Conservation (phyloP, 2,113 vertebrate species). For the Dryoscopus gambensis region DNA sequence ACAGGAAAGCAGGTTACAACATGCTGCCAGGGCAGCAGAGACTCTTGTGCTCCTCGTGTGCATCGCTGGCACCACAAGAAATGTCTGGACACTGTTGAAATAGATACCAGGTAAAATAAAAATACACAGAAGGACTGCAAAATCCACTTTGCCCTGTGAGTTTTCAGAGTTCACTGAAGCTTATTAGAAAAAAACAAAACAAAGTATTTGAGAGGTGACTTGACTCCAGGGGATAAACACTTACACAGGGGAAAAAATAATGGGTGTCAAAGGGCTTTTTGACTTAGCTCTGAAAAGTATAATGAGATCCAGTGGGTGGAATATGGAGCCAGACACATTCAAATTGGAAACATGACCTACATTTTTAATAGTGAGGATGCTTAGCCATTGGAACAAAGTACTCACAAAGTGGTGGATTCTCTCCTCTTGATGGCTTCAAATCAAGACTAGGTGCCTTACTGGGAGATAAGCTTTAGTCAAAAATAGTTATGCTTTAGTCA, state of each 20-base stretch:
- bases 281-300: background rate
- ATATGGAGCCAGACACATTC: conserved; percentile 32
- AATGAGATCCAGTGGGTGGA: background rate
- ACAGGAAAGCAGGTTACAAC: background rate
- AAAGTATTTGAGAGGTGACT: background rate
- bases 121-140: background rate
- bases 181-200: background rate
- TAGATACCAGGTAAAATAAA: background rate
- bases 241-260: background rate
- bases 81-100: background rate
- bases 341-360: conserved; percentile 53
- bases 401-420: conserved; percentile 10
- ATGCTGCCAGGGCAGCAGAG: background rate
- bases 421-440: conserved; percentile 31
- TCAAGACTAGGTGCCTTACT: conserved; percentile 22
- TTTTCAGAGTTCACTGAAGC: background rate
- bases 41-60: background rate
- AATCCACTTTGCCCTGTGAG: background rate
- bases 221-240: background rate
- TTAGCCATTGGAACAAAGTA: conserved; percentile 31
- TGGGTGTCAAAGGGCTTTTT: conserved; percentile 10
- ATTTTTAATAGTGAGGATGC: conserved; percentile 34
- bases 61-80: rapidly evolving
- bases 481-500: conserved; percentile 50
- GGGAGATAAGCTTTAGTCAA: conserved; percentile 57